phyloP scores from a whole-genome alignment of 1,140 invertebrate species.

The Dendroctonus ponderosae region DNA sequence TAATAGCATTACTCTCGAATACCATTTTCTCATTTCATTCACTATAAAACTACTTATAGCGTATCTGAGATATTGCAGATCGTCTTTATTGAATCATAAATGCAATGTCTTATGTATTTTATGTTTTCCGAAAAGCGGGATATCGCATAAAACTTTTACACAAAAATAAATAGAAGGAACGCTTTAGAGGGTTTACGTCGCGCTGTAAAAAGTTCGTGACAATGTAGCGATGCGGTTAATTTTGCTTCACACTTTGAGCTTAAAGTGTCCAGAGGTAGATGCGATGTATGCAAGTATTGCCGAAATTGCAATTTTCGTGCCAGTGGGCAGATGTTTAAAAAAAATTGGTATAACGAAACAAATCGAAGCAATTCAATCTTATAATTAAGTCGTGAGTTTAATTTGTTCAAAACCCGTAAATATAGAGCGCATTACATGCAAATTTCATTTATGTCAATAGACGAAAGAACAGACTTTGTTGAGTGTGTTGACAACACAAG shows the following conservation, averaged over 20 bases:
- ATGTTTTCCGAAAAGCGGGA: conserved; percentile 30
- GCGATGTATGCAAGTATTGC: not conserved
- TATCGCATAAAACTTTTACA: conserved; percentile 33
- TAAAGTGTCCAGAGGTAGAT: conserved; percentile 3
- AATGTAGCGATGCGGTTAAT: conserved; percentile 22
- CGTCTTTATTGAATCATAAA: conserved; percentile 35
- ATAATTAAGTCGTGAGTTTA: too few relatives aligned
- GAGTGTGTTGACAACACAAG: too few relatives aligned
- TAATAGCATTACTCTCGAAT: not conserved
- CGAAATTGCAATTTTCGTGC: too few relatives aligned
- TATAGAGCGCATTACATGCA: too few relatives aligned
- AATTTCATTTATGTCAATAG: too few relatives aligned
- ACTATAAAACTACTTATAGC: conserved; percentile 23
- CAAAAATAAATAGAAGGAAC: conserved; percentile 34
- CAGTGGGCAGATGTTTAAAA: too few relatives aligned
- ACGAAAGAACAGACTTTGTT: too few relatives aligned
- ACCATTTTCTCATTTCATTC: conserved; percentile 1
- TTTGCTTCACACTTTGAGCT: conserved; percentile 13
- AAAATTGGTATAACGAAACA: too few relatives aligned
- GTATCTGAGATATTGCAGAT: conserved; percentile 26
- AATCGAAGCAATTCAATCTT: too few relatives aligned
- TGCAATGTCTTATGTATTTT: conserved; percentile 30
- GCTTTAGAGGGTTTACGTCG: conserved; percentile 18
- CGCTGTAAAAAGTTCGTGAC: conserved; percentile 30
- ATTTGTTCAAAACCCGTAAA: too few relatives aligned